These are phyloP conservation scores for Uria aalge DNA, from an alignment of 2,113 vertebrate genomes.

Conservation along the genomic window DNA sequence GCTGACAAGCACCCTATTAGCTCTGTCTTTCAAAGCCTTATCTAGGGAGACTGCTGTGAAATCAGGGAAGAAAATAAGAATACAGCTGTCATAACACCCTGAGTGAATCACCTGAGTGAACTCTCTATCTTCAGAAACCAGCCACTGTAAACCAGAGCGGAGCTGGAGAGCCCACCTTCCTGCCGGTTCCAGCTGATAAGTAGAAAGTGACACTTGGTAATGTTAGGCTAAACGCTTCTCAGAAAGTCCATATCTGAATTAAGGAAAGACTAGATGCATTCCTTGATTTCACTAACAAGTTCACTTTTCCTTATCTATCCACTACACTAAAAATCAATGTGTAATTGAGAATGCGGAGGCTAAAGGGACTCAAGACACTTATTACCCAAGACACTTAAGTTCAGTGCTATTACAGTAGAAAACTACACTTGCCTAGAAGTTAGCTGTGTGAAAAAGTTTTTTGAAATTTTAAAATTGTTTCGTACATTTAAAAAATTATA, in stretches of 20 bases:
- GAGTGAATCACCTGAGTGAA: slow-evolving; percentile 25
- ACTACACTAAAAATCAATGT: slow-evolving; percentile 32
- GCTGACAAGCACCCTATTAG: slow-evolving; percentile 37
- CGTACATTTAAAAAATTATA: neutral
- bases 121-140: slow-evolving; percentile 36
- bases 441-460: neutral
- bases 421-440: neutral
- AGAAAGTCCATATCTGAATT: neutral
- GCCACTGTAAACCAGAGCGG: neutral
- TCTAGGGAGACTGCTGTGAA: slow-evolving; percentile 43
- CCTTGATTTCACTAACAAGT: slow-evolving; percentile 29
- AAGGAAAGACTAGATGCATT: slow-evolving; percentile 14
- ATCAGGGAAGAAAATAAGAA: slow-evolving; percentile 39
- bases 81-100: slow-evolving; percentile 46
- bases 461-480: neutral
- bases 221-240: slow-evolving; percentile 9
- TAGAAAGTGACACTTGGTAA: slow-evolving; percentile 15
- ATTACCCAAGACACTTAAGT: neutral
- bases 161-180: neutral
- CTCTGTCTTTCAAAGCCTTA: slow-evolving; percentile 58
- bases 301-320: slow-evolving; percentile 40
- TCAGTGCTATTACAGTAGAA: neutral
- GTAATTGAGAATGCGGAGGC: neutral
- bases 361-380: neutral
- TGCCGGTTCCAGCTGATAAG: neutral